Evolutionary conservation across 2,113 vertebrate genomes (phyloP).

Genomic region (Campylomormyrus tamandua): DNA sequence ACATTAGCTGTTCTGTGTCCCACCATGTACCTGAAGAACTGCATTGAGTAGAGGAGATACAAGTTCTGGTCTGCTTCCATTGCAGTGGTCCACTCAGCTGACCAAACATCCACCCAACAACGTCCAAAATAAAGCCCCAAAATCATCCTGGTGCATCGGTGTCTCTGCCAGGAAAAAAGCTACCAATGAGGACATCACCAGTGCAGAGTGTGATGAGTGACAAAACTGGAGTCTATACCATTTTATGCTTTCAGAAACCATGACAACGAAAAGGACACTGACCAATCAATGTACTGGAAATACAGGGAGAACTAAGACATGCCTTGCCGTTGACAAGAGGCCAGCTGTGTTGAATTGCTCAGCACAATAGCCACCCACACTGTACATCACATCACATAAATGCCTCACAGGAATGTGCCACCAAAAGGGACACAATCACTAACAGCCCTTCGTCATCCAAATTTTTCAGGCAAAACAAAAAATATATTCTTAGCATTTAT

Average conservation of each 20-base stretch:
- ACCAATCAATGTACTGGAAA: neutral
- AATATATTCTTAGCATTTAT: neutral
- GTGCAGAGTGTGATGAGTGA: neutral
- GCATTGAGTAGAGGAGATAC: neutral
- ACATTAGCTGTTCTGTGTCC: neutral
- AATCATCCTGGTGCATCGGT: neutral
- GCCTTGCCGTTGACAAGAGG: neutral
- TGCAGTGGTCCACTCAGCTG: neutral
- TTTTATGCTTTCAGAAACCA: neutral
- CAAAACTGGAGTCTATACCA: neutral
- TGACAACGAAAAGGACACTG: neutral
- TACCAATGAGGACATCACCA: neutral
- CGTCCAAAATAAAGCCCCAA: neutral
- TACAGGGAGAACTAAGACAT: neutral
- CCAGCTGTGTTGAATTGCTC: neutral
- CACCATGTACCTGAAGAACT: neutral
- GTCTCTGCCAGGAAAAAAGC: neutral
- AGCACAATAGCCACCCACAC: neutral
- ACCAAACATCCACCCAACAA: neutral
- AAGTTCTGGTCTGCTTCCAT: neutral
- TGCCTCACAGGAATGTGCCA: neutral
- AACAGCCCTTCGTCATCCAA: neutral
- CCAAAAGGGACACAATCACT: neutral
- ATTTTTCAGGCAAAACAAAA: neutral
- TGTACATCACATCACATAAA: neutral